These are phyloP conservation scores for Malurus cyaneus DNA, from an alignment of 2,113 vertebrate genomes.

Conservation along the genomic window DNA sequence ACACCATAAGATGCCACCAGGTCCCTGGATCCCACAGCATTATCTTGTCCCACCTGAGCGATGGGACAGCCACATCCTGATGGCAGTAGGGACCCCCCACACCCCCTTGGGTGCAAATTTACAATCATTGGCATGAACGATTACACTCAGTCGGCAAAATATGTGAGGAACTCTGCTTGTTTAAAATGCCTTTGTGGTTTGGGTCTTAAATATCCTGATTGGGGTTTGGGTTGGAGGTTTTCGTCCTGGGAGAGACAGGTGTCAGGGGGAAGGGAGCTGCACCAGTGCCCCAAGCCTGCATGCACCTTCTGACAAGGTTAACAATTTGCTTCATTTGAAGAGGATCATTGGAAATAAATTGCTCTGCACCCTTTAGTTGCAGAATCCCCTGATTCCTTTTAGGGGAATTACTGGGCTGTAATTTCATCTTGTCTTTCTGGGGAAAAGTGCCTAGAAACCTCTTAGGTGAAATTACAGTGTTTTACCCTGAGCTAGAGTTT, in stretches of 20 bases:
- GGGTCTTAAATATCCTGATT: conserved; percentile 46
- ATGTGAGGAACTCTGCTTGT: conserved; percentile 22
- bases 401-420: neutral
- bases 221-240: conserved; percentile 14
- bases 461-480: neutral
- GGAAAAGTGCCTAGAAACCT: neutral
- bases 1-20: neutral
- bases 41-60: fast-evolving
- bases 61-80: neutral
- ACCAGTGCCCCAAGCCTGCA: neutral
- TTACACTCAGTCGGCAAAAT: neutral
- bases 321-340: conserved; percentile 57
- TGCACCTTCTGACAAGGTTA: conserved; percentile 48
- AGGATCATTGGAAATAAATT: conserved; percentile 46
- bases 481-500: neutral
- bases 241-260: neutral
- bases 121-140: neutral
- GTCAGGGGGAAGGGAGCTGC: neutral
- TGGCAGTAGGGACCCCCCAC: neutral
- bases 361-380: neutral
- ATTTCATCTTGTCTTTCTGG: conserved; percentile 24
- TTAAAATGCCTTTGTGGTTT: conserved; percentile 40
- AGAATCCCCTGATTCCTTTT: neutral
- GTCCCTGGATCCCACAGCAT: neutral
- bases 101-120: neutral